Percentiles rank a stretch among this genome's conserved stretches.
phyloP scores from a whole-genome alignment of 2,797 vertebrate genomes.

The Pelobates cultripes region DNA sequence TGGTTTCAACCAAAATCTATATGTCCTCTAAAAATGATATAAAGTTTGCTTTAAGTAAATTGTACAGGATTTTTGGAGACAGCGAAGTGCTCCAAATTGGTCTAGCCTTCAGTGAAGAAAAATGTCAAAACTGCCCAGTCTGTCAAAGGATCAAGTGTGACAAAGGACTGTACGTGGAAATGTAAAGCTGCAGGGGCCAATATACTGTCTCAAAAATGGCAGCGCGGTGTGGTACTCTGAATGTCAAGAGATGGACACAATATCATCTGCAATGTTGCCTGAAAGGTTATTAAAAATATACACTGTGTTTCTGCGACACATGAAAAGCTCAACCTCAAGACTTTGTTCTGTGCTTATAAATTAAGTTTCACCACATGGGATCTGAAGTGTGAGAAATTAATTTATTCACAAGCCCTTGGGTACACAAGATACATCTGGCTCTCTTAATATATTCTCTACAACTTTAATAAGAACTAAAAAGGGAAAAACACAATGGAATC shows the following conservation, averaged over 20 bases:
- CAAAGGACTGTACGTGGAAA: slow-evolving; percentile 12
- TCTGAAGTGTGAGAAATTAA: slow-evolving; percentile 38
- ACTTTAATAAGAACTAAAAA: slow-evolving; percentile 6
- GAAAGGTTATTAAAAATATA: slow-evolving; percentile 45
- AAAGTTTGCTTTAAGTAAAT: no score
- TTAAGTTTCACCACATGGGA: slow-evolving; percentile 45
- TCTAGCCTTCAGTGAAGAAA: no score
- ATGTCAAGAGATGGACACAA: slow-evolving; percentile 24
- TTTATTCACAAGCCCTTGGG: slow-evolving; percentile 49
- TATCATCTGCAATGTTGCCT: slow-evolving; percentile 25
- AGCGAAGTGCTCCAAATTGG: no score
- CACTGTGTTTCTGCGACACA: slow-evolving; percentile 13
- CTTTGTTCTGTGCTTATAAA: slow-evolving; percentile 36
- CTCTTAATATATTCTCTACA: slow-evolving; percentile 13
- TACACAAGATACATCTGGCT: slow-evolving; percentile 42
- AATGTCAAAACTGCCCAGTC: no score
- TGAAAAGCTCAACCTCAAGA: slow-evolving; percentile 48
- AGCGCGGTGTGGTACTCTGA: slow-evolving; percentile 18
- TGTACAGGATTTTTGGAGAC: no score
- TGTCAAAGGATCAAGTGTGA: neutral
- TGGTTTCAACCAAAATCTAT: no score
- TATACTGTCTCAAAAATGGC: slow-evolving; percentile 17
- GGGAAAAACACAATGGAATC: neutral
- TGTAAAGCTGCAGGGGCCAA: slow-evolving; percentile 9
- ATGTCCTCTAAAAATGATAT: no score